phyloP scores from a whole-genome alignment of 2,797 vertebrate genomes.

The Iguana delicatissima region DNA sequence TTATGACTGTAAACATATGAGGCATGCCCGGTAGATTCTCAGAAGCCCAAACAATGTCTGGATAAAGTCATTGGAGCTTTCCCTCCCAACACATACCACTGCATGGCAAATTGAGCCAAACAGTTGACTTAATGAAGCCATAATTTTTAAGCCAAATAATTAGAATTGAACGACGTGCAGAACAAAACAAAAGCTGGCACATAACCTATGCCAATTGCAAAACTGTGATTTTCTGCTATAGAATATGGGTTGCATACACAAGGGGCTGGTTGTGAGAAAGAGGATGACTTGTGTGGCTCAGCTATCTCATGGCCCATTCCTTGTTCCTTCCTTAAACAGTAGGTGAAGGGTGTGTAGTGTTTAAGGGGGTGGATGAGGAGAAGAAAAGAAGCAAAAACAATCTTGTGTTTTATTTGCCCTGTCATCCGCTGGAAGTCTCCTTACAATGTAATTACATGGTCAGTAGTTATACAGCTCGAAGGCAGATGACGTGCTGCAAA shows the following conservation, averaged over 20 bases:
- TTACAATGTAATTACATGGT: slow-evolving; percentile 75
- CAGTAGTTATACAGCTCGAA: slow-evolving; percentile 67
- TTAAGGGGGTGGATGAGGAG: not conserved
- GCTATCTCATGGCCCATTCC: slow-evolving; percentile 50
- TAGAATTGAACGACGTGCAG: not conserved
- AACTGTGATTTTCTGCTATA: not conserved
- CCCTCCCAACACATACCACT: not conserved
- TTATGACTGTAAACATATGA: not conserved
- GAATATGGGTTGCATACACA: not conserved
- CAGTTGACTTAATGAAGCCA: not conserved
- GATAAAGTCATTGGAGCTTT: too few relatives aligned
- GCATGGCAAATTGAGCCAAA: not conserved
- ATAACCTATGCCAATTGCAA: not conserved
- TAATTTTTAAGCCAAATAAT: not conserved
- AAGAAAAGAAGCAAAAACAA: slow-evolving; percentile 54
- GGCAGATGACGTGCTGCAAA: slow-evolving; percentile 62
- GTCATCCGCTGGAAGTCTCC: slow-evolving; percentile 67
- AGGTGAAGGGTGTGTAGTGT: not conserved
- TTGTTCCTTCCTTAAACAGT: slow-evolving; percentile 40
- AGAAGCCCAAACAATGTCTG: not conserved
- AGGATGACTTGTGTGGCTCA: slow-evolving; percentile 46
- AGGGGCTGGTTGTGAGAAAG: slow-evolving; percentile 40
- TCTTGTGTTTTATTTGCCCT: slow-evolving; percentile 71
- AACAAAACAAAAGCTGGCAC: too few relatives aligned
- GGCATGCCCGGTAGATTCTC: not conserved